Base-by-base conservation (phyloP, 2,888 invertebrate species). In the Anagyrus pseudococci region DNA sequence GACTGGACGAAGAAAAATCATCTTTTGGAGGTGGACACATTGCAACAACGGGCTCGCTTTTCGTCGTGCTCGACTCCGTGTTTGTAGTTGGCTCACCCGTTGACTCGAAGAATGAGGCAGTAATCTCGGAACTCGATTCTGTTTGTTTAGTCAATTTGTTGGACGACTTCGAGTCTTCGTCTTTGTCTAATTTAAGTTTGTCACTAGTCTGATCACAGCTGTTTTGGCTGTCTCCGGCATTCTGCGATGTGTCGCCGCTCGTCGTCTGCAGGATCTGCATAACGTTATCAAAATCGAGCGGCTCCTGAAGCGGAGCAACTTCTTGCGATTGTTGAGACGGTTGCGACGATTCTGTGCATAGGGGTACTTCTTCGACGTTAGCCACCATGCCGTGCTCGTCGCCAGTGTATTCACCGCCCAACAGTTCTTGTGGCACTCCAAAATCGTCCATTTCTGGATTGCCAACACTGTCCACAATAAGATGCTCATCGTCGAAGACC, bases 401-500 rank as follows among this genome's bases (percentile, higher is more conserved):
- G 6, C 41, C 54, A 19, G 2, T 15, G 8, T 22, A 46, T 13
- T 61, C 52, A n/a, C n/a, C 54, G 41, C 23, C 25, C 13, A 55
- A 4, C 8, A 58, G 2, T 13, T 58, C 29, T 4, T 17, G 46
- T 10, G 60, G 33, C 54, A 61, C 47, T 52, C 50, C 60, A 47
- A 55, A 66, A 57, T 62, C 60, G 17, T 59, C 66, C 62, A 62
- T 62, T 20, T 66, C 63, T 48, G 63, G 58, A 41, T 67, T 41
- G 20, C 63, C 66, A 25, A 64, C 53, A 60, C 58, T 63, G 22
- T 67, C 66, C 50, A 64, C 63, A 49, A 66, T 46, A 3, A 63
- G 40, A 2, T 64, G 54, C 2, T 23, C 23, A 8, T 62, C 57
- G 1, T 67, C 63, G 23, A 41, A 52, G 2, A 25, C 6, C 40